Conservation (phyloP, 2,888 invertebrate species). For the Agrenia bidenticulata region DNA sequence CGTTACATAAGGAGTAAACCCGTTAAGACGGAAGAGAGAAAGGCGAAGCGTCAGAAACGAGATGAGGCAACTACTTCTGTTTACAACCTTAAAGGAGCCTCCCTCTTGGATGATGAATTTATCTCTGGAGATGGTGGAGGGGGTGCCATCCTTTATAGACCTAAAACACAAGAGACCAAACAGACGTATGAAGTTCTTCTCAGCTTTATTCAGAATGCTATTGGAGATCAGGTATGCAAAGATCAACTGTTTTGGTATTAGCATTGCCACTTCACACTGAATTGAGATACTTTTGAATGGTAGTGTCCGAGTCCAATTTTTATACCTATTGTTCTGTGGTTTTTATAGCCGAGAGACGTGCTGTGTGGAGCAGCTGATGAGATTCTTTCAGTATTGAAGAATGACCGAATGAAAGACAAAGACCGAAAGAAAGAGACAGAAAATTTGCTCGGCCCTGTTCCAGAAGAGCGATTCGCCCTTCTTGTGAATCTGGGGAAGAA, state of each 20-base stretch:
- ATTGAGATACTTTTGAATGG: too few species aligned
- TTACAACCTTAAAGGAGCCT: conserved; percentile 43
- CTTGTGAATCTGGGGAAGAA: conserved; percentile 96
- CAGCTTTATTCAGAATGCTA: conserved; percentile 93
- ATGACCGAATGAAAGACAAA: conserved; percentile 88
- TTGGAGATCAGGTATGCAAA: conserved; percentile 88
- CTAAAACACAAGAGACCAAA: conserved; percentile 95
- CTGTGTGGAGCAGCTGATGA: conserved; percentile 99
- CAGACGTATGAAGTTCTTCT: conserved; percentile 95
- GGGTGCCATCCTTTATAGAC: conserved; percentile 84
- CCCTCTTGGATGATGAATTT: conserved; percentile 49
- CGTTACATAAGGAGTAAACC: conserved; percentile 88
- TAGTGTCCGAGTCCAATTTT: too few species aligned
- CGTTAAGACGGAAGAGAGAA: conserved; percentile 87
- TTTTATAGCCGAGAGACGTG: conserved; percentile 83
- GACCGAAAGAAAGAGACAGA: conserved; percentile 93
- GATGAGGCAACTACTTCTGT: conserved; percentile 70
- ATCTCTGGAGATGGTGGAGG: conserved; percentile 72
- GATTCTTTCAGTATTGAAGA: conserved; percentile 90
- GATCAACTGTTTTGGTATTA: too few species aligned
- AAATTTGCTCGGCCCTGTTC: conserved; percentile 73
- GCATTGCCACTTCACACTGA: too few species aligned
- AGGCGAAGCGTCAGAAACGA: conserved; percentile 84
- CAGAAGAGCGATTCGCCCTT: conserved; percentile 90
- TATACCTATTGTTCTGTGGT: conserved; percentile 3